Base-by-base conservation (phyloP, 2,113 vertebrate species). In the Dryoscopus gambensis region DNA sequence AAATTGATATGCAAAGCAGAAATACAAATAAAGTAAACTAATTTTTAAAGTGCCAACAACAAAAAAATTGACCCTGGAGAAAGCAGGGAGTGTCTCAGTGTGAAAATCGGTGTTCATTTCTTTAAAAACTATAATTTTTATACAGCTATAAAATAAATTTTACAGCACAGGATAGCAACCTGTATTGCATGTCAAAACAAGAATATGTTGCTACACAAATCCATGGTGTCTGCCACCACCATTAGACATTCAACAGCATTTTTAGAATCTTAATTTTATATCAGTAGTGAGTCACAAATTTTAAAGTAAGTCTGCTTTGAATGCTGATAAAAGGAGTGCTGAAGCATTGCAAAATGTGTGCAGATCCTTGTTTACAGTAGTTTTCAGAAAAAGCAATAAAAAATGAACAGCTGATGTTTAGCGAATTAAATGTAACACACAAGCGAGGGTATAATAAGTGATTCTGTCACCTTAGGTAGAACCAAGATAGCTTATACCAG, bases 241-340 rank as follows among this genome's bases (percentile, higher is more conserved):
- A 44, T 78, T 53, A 86, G 27, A 77, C 44, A 87, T 37, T 90
- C n/a, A 71, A 71, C 52, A 85, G 65, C 47, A 56, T 16, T 87
- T 90, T 87, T 78, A 92, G 86, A 82, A 90, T 76, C 68, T 93
- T 93, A 92, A 92, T 93, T 65, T 90, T 89, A 84, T 89, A 71
- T 87, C 83, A 75, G 92, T 81, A 93, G 90, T 92, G 83, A 94
- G 93, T 84, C 73, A 90, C n/a, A 96, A 71, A 71, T 75, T 92
- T 94, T 93, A 78, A 89, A 91, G 63, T 44, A 59, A 80, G 49
- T 46, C 64, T 56, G n/a, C 60, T 90, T 57, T 90, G 65, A 97
- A 84, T 0, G 0, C 30, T 67, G 74, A 86, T 76, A 92, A 95
- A 92, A 90, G n/a, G 68, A 93, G 65, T 78, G 85, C 39, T 89